Conservation (phyloP, 2,113 vertebrate species). For the Eulacestoma nigropectus region DNA sequence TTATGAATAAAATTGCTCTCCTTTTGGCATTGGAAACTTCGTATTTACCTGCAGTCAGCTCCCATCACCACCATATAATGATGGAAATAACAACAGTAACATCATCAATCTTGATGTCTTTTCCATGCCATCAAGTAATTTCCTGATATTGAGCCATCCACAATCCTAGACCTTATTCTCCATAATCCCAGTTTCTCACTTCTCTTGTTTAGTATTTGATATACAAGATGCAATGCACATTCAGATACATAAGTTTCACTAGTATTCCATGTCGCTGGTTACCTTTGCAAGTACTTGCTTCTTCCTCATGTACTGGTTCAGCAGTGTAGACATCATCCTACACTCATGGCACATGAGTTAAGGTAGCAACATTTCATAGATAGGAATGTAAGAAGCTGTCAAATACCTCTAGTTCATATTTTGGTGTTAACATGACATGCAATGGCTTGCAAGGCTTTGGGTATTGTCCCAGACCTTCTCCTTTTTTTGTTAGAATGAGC, state of each 20-base stretch:
- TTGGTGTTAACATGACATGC: not conserved
- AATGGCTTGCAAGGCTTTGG: not conserved
- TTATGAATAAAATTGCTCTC: not conserved
- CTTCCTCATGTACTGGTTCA: not conserved
- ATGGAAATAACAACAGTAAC: not conserved
- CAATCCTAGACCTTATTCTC: not conserved
- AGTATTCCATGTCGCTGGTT: not conserved
- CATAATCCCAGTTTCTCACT: not conserved
- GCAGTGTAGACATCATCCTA: not conserved
- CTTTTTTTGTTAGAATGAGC: not conserved
- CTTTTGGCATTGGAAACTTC: not conserved
- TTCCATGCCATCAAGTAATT: not conserved
- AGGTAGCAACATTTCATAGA: not conserved
- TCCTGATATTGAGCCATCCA: not conserved
- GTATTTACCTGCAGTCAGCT: not conserved
- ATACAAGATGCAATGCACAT: not conserved
- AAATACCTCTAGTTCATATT: not conserved
- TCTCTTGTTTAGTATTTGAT: not conserved
- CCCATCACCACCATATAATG: not conserved
- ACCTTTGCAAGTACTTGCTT: not conserved
- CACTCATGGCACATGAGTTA: not conserved
- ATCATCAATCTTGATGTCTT: not conserved
- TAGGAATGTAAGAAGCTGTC: not conserved
- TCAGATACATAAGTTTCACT: not conserved
- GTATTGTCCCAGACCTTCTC: not conserved